phyloP scores from a whole-genome alignment of 1,140 invertebrate species.

The Drosophila bocki region DNA sequence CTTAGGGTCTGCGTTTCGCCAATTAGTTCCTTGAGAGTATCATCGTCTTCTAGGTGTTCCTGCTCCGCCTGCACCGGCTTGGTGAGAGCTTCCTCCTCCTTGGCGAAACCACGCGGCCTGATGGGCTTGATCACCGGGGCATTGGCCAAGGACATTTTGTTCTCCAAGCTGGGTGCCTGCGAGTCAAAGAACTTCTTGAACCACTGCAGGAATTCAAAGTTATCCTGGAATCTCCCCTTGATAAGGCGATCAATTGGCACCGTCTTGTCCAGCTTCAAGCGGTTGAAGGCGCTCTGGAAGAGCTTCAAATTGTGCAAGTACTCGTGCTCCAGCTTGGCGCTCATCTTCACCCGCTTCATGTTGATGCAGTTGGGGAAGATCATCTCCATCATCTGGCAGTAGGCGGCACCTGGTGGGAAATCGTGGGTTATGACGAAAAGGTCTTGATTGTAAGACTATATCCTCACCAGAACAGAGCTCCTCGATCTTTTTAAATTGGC shows the following conservation, averaged over 20 bases:
- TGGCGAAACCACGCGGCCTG: conserved; percentile 31
- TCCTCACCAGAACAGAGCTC: conserved; percentile 95
- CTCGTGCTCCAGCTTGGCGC: conserved; percentile 99
- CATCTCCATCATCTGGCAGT: conserved; percentile 99
- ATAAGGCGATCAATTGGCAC: conserved; percentile 94
- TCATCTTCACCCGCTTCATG: conserved; percentile 98
- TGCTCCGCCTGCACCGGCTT: background rate
- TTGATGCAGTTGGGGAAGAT: conserved; percentile 96
- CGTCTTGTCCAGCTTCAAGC: conserved; percentile 96
- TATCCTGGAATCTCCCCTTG: conserved; percentile 98
- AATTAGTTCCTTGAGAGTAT: conserved; percentile 12
- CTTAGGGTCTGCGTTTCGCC: conserved; percentile 33
- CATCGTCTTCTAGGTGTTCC: background rate
- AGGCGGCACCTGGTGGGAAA: conserved; percentile 89
- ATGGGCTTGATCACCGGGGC: conserved; percentile 44
- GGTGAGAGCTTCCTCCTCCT: conserved; percentile 15
- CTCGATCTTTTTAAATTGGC: conserved; percentile 98
- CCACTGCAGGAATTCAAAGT: conserved; percentile 99
- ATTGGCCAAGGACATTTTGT: conserved; percentile 58
- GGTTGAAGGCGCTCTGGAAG: conserved; percentile 97
- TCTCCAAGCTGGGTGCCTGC: conserved; percentile 87
- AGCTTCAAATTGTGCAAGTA: conserved; percentile 99
- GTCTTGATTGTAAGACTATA: rapidly evolving
- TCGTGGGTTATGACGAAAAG: background rate
- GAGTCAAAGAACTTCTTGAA: conserved; percentile 99